A percentile compares a stretch with the other conserved stretches of the same genome.
Conservation (phyloP, 2,888 invertebrate species). For the Neuroscelio doddi region DNA sequence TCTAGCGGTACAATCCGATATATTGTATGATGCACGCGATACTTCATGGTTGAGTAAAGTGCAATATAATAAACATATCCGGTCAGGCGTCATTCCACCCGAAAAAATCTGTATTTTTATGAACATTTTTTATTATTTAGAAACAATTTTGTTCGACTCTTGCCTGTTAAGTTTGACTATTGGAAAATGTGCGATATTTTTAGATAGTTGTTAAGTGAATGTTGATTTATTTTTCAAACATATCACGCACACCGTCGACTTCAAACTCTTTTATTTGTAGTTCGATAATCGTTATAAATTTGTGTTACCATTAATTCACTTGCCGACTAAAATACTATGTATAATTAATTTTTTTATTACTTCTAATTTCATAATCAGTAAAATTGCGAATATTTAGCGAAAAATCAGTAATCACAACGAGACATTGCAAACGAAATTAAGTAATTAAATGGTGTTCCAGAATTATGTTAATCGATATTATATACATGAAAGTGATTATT, state of each 20-base stretch:
- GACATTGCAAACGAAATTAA: too few relatives aligned
- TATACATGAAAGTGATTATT: too few relatives aligned
- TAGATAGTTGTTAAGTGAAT: too few relatives aligned
- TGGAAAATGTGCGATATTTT: conserved; percentile 50
- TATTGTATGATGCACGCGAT: conserved; percentile 16
- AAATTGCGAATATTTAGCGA: too few relatives aligned
- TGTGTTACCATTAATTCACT: too few relatives aligned
- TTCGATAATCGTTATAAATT: too few relatives aligned
- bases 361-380: too few relatives aligned
- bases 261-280: not conserved
- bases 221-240: conserved; percentile 15
- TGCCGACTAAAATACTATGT: too few relatives aligned
- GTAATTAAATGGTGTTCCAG: too few relatives aligned
- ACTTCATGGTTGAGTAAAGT: conserved; percentile 23
- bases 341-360: too few relatives aligned
- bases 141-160: conserved; percentile 45
- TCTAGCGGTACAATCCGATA: conserved; percentile 37
- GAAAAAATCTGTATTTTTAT: conserved; percentile 63
- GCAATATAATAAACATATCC: conserved; percentile 43
- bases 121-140: conserved; percentile 59
- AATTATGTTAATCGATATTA: too few relatives aligned
- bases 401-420: too few relatives aligned
- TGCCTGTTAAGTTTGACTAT: conserved; percentile 40
- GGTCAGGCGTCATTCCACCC: conserved; percentile 23
- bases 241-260: conserved; percentile 18